Base-by-base conservation (phyloP, 1,140 invertebrate genomes). In the Brachionus koreanus region DNA sequence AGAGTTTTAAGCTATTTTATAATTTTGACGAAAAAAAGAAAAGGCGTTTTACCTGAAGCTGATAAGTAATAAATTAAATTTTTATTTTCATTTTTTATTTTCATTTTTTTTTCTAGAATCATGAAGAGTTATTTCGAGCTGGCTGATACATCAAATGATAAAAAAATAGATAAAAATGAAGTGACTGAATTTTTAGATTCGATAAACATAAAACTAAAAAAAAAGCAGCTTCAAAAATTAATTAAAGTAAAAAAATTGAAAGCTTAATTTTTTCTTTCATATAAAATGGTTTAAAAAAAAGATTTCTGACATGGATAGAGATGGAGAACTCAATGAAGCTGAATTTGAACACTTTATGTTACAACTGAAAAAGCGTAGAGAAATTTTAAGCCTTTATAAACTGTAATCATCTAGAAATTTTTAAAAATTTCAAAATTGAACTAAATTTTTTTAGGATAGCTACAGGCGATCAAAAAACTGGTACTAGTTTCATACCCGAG, bases 1-100 rank as follows among this genome's bases (percentile, higher is more conserved):
- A 43, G 57, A 46, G 79, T 82, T 3, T 23, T 82, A 16, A 72
- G 42, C 33, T 79, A 79, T 79, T 79, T 79, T 57, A 57, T 79
- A 19, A 29, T 79, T 79, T 37, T 79, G 19, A 57, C 61, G 2
- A 79, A 79, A 79, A 79, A 79, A 16, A 39, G 76, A 33, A 79
- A 79, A 79, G 76, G 76, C 10, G 76, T 79, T 3, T 43, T 79
- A 65, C 76, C 76, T 29, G 76, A 79, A 37, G 39, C 76, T 10
- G 76, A 79, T 65, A 61, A 57, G 76, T 74, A 74, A 46, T 25
- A 19, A 23, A 46, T 46, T 23, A 25, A 23, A 74, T 46, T 74
- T 23, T 46, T 9, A 25, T 74, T 49, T 6, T 39, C 6, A 69
- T 16, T 16, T 42, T 33, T 25, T n/a, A n/a, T 33, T 46, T 23